Evolutionary conservation across 1,140 invertebrate species (phyloP), one percentile per base, ranked within the genome.

Genomic region (Wiebesia pumilae): DNA sequence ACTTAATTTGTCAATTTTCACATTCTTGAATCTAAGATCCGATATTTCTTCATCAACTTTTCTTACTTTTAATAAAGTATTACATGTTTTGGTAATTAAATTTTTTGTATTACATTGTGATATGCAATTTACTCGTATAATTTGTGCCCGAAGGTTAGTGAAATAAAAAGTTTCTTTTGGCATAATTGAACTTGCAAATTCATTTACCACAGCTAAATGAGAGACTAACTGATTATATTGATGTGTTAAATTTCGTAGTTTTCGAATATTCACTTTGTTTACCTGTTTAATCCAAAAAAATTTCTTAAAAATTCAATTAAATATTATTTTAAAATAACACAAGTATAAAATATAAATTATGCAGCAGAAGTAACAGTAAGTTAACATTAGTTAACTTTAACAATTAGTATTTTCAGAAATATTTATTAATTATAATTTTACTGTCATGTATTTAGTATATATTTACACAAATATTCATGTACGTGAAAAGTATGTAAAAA

Each of bases 191-290:
- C 21, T 83, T 30, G 58, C 40, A 47, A 43, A 27, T n/a, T 83
- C 35, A 24, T 83, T 79, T 27, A 65, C 14, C 24, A 16, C 16
- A 7, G 14, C 1, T 27, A 87, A 24, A 16, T 43, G 43, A 1
- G 12, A 19, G 0, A 69, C 35, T 79, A 87, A 79, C 16, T 43
- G 40, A 3, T 89, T 88, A 27, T 90, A 91, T 1, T 38, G 87
- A n/a, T 88, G 43, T 0, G 82, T 90, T 43, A 89, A 78, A 19
- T 82, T 78, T 14, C 83, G 4, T 16, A 91, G 87, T 78, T 89
- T 84, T 30, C 89, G 33, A 12, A 83, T 38, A 24, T 87, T 88
- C 0, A 90, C 75, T 27, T 73, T 84, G 40, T 91, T 92, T 51
- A 91, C 58, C 91, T 92, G 75, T 12, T 78, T 75, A 79, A 43